A percentile compares a stretch with the other conserved stretches of the same genome.
phyloP scores from a whole-genome alignment of 2,797 vertebrate genomes.

The Serranus cabrilla region DNA sequence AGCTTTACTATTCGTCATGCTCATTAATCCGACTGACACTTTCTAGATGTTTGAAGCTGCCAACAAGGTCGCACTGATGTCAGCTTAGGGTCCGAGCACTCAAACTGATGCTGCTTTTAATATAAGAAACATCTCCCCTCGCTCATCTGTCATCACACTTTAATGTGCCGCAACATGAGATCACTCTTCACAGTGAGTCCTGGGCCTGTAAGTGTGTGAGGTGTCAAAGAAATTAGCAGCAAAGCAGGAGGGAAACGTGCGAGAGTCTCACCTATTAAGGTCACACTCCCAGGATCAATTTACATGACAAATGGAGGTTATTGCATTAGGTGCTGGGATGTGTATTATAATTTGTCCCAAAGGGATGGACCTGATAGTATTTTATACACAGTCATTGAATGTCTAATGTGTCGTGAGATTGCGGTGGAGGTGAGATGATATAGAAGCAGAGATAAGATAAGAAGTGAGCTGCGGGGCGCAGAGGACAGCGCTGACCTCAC shows the following conservation, averaged over 20 bases:
- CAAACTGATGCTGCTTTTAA: constrained; percentile 37
- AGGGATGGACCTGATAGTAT: constrained; percentile 56
- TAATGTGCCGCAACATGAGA: constrained; percentile 64
- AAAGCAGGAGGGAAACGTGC: constrained; percentile 41
- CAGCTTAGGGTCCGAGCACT: constrained; percentile 13
- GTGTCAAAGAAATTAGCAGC: constrained; percentile 52
- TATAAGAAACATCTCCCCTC: constrained; percentile 40
- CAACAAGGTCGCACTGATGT: constrained; percentile 12
- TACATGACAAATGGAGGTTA: constrained; percentile 60
- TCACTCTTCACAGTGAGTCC: constrained; percentile 37
- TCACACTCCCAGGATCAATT: constrained; percentile 51
- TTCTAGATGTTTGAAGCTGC: constrained; percentile 36
- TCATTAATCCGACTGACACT: constrained; percentile 34
- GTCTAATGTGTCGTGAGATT: constrained; percentile 64
- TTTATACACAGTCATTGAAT: constrained; percentile 62
- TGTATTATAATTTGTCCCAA: constrained; percentile 50
- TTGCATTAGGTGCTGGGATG: constrained; percentile 41
- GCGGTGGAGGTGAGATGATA: constrained; percentile 53
- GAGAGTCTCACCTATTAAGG: constrained; percentile 51
- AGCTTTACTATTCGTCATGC: constrained; percentile 37
- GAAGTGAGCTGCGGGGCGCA: constrained; percentile 10
- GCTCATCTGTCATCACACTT: constrained; percentile 60
- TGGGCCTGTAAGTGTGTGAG: constrained; percentile 35
- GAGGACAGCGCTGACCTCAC: constrained; percentile 53
- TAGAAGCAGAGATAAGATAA: constrained; percentile 55